Conservation (phyloP, 2,797 vertebrate species). For the Microctenopoma stevenorrisi region DNA sequence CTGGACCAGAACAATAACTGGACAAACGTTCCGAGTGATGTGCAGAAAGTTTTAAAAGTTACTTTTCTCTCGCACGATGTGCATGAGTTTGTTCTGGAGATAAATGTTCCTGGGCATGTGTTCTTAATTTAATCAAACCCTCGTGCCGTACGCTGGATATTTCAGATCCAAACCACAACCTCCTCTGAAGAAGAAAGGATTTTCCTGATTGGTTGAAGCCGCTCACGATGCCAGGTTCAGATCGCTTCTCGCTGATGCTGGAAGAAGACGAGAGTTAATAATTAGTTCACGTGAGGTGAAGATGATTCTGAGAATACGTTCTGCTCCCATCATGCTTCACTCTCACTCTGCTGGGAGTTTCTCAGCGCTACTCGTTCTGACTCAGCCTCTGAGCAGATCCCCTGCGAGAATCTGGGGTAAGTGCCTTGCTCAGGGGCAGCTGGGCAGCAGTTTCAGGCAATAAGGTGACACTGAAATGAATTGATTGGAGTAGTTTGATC, state of each 20-base stretch:
- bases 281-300: not conserved
- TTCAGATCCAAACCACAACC: too few species aligned
- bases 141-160: not conserved
- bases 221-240: not conserved
- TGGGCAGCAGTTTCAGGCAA: constrained; percentile 24
- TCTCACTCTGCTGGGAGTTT: not conserved
- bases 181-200: too few species aligned
- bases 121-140: not conserved
- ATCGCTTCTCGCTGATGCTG: constrained; percentile 12
- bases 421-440: constrained; percentile 63
- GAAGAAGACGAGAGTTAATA: constrained; percentile 17
- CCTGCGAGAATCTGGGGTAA: constrained; percentile 40
- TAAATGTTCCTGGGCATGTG: not conserved
- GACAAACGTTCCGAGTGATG: too few species aligned
- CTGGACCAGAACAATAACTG: too few species aligned
- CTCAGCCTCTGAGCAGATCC: constrained; percentile 46
- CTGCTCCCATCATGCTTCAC: too few species aligned
- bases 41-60: too few species aligned
- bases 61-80: too few species aligned
- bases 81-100: not conserved
- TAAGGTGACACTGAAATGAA: too few species aligned
- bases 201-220: not conserved
- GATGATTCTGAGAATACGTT: too few species aligned
- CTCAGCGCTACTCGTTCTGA: not conserved
- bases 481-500: not conserved